Evolutionary conservation across 2,113 vertebrate genomes (phyloP).

Genomic region (Shinisaurus crocodilurus): DNA sequence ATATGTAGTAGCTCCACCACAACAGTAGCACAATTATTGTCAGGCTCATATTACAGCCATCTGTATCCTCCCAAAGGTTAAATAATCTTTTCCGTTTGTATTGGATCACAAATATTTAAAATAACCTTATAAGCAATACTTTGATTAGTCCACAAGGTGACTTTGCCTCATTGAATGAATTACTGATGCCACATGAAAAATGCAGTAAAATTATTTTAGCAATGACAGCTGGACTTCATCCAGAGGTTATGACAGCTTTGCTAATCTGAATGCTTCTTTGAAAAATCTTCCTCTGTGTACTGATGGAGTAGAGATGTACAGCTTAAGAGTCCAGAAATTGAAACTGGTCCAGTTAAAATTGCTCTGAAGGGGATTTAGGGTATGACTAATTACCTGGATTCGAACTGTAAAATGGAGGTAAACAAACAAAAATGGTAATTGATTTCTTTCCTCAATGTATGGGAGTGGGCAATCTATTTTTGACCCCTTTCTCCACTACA

Average conservation of each 20-base stretch:
- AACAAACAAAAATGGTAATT: too few species aligned
- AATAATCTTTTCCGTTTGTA: not conserved
- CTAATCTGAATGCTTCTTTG: not conserved
- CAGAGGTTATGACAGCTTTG: not conserved
- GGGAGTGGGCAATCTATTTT: too few species aligned
- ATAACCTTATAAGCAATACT: conserved; percentile 37
- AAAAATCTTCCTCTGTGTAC: not conserved
- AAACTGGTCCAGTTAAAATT: not conserved
- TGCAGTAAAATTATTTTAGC: not conserved
- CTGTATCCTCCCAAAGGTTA: not conserved
- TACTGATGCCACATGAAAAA: conserved; percentile 9
- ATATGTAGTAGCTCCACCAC: not conserved
- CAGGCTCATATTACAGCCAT: not conserved
- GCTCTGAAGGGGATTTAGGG: not conserved
- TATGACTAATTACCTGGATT: too few species aligned
- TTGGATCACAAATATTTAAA: conserved; percentile 22
- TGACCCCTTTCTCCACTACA: not conserved
- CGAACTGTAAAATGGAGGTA: too few species aligned
- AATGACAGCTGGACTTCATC: conserved; percentile 13
- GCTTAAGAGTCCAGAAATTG: not conserved
- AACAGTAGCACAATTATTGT: not conserved
- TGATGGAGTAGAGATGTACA: not conserved
- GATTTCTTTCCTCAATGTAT: not conserved
- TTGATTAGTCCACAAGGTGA: conserved; percentile 24
- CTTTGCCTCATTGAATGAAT: conserved; percentile 25